Evolutionary conservation across 2,113 vertebrate genomes (phyloP).

Genomic region (Oceanites oceanicus): DNA sequence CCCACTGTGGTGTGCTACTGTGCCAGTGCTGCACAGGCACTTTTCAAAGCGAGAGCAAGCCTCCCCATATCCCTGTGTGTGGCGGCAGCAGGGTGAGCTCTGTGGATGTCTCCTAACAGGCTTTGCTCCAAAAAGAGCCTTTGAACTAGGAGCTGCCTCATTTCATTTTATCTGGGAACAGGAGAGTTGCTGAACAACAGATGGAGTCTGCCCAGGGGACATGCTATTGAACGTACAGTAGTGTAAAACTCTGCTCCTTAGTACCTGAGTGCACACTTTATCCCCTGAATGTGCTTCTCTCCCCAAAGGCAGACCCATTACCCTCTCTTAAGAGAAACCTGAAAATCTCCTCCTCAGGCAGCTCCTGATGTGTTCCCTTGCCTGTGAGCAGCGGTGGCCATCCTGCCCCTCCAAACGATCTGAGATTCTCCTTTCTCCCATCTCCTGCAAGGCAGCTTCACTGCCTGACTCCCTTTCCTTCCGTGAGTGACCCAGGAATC

Average conservation of each 20-base stretch:
- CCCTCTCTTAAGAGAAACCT: not conserved
- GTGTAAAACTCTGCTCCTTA: not conserved
- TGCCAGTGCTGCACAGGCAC: not conserved
- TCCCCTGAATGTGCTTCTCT: not conserved
- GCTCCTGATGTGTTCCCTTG: not conserved
- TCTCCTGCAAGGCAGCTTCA: not conserved
- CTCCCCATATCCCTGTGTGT: not conserved
- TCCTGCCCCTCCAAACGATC: not conserved
- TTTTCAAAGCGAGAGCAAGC: not conserved
- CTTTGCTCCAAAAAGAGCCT: not conserved
- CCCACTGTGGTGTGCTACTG: not conserved
- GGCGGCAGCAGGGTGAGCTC: not conserved
- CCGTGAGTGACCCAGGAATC: not conserved
- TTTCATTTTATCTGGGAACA: not conserved
- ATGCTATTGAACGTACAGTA: rapidly evolving
- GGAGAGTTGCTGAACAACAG: not conserved
- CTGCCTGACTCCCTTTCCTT: not conserved
- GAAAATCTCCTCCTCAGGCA: not conserved
- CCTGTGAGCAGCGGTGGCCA: not conserved
- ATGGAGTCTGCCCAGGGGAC: not conserved
- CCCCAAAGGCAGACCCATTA: not conserved
- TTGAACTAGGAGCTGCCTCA: not conserved
- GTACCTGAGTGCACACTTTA: not conserved
- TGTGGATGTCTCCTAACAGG: not conserved
- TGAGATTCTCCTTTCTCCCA: not conserved